Evolutionary conservation across 2,888 invertebrate species (phyloP).

Genomic region (Hydrotaea cyrtoneurina): DNA sequence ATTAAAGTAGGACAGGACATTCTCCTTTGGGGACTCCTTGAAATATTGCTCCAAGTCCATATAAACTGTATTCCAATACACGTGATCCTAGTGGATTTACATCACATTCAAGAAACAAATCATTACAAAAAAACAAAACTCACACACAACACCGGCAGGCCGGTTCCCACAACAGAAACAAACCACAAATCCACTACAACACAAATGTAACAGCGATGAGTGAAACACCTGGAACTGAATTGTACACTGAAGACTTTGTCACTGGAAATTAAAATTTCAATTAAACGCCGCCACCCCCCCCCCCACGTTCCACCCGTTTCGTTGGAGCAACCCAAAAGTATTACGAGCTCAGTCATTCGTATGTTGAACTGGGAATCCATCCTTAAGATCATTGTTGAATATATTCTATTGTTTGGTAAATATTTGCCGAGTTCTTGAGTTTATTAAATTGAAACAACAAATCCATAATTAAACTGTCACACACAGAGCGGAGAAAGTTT

Average conservation of each 20-base stretch:
- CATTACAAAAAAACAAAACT: no score
- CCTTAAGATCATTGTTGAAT: constrained; percentile 37
- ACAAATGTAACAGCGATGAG: no score
- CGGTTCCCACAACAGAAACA: no score
- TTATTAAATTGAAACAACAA: constrained; percentile 45
- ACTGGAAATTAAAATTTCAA: not conserved
- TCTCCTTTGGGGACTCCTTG: no score
- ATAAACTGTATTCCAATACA: no score
- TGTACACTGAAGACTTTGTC: no score
- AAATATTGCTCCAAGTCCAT: no score
- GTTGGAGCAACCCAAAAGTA: not conserved
- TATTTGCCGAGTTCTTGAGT: constrained; percentile 34
- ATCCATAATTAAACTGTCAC: constrained; percentile 61
- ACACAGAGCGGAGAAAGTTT: constrained; percentile 24
- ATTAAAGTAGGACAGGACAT: no score
- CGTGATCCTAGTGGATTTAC: no score
- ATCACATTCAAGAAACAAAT: no score
- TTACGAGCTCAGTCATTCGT: constrained; percentile 7
- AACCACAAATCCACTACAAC: no score
- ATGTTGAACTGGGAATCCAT: constrained; percentile 6
- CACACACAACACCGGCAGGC: no score
- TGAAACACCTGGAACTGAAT: not conserved
- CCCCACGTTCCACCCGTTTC: not conserved
- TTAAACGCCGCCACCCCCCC: not conserved
- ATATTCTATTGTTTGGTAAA: constrained; percentile 25